Evolutionary conservation across 2,797 vertebrate genomes (phyloP).

Genomic region (Staurois parvus): DNA sequence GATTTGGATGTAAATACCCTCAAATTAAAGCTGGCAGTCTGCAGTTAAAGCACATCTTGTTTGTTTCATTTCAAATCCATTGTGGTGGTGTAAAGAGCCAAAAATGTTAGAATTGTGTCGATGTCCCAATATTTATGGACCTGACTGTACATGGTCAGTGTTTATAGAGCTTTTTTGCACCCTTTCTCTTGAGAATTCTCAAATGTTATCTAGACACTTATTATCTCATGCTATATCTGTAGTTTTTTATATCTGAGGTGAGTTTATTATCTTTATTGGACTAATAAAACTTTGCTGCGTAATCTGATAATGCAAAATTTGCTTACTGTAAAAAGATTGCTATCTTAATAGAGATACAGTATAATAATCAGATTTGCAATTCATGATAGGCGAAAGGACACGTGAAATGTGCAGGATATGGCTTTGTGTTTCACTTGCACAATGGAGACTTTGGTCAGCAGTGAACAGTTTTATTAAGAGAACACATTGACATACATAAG

Average conservation of each 20-base stretch:
- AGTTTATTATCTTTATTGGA: slow-evolving; percentile 21
- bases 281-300: slow-evolving; percentile 28
- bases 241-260: neutral
- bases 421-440: neutral
- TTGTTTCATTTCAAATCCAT: too few relatives aligned
- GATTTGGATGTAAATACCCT: too few relatives aligned
- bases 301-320: slow-evolving; percentile 10
- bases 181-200: neutral
- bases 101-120: too few relatives aligned
- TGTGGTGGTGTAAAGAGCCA: too few relatives aligned
- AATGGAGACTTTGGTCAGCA: slow-evolving; percentile 29
- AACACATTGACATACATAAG: neutral
- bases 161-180: too few relatives aligned
- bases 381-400: neutral
- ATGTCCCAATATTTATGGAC: too few relatives aligned
- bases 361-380: slow-evolving; percentile 33
- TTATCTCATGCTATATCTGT: neutral
- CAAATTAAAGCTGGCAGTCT: too few relatives aligned
- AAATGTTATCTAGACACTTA: neutral
- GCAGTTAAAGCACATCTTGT: too few relatives aligned
- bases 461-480: neutral
- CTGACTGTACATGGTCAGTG: too few relatives aligned
- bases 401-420: neutral
- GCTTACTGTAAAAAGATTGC: slow-evolving; percentile 31
- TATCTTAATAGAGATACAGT: slow-evolving; percentile 48